Conservation (phyloP, 2,797 vertebrate genomes). For the Syngnathus rostellatus region DNA sequence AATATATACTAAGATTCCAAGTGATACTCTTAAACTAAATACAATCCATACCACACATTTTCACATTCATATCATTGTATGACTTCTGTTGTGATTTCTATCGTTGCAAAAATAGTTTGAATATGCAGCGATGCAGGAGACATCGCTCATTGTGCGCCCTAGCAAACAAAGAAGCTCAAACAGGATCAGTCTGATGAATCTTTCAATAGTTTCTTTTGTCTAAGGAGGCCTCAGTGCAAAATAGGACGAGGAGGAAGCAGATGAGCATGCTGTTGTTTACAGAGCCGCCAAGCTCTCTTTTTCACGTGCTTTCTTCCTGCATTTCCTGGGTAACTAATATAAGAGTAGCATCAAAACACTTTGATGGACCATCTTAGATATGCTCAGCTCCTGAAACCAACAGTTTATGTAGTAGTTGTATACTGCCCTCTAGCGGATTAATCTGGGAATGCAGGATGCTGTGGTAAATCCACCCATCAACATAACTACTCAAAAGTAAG, state of each 20-base stretch:
- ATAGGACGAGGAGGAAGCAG: conserved; percentile 40
- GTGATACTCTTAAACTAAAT: neutral
- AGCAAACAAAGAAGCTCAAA: conserved; percentile 37
- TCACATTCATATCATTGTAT: neutral
- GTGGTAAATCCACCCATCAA: neutral
- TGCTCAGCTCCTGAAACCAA: neutral
- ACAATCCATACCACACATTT: neutral
- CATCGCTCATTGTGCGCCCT: conserved; percentile 26
- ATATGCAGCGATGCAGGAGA: conserved; percentile 34
- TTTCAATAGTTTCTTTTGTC: conserved; percentile 47
- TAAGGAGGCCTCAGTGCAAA: conserved; percentile 34
- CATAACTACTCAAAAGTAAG: too few species aligned
- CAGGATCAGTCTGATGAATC: conserved; percentile 33
- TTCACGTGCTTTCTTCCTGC: neutral
- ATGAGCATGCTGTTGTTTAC: conserved; percentile 23
- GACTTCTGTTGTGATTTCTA: too few species aligned
- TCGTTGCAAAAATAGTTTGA: neutral
- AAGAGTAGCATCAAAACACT: neutral
- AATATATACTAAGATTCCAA: neutral
- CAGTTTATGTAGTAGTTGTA: too few species aligned
- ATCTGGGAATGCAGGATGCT: neutral
- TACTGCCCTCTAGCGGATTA: neutral
- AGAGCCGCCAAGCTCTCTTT: neutral
- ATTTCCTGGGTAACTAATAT: neutral
- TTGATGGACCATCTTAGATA: too few species aligned